Conservation (phyloP, 2,888 invertebrate species). For the Perithous albicinctus region DNA sequence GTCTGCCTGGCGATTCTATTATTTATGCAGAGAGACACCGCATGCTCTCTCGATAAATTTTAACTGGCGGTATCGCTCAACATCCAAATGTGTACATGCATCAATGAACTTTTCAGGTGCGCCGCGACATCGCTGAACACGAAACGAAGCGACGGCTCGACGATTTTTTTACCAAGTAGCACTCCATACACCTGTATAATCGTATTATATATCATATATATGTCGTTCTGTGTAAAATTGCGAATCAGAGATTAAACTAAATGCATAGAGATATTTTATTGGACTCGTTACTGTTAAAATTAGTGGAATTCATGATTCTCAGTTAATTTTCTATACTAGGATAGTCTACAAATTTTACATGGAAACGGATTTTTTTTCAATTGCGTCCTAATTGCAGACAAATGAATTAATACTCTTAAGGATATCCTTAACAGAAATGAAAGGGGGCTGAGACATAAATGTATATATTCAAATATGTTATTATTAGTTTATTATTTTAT, state of each 20-base stretch:
- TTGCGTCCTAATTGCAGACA: neutral
- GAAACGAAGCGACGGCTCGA: conserved; percentile 63
- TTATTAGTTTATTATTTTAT: too few species aligned
- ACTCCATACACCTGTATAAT: conserved; percentile 24
- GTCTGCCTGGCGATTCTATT: conserved; percentile 15
- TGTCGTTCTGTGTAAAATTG: neutral
- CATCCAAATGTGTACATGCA: conserved; percentile 36
- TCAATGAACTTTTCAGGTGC: conserved; percentile 61
- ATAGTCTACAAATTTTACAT: neutral
- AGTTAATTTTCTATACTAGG: neutral
- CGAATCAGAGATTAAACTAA: too few species aligned
- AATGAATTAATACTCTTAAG: neutral
- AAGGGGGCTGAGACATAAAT: too few species aligned
- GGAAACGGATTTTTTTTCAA: neutral
- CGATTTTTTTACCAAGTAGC: conserved; percentile 46
- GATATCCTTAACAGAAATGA: too few species aligned
- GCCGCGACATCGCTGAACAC: conserved; percentile 63
- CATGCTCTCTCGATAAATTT: conserved; percentile 9
- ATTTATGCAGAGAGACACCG: conserved; percentile 9
- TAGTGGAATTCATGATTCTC: neutral
- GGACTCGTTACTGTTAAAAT: neutral
- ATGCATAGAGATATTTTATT: neutral
- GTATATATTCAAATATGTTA: too few species aligned
- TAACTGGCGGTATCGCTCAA: conserved; percentile 33
- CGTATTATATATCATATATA: neutral